Base-by-base conservation (phyloP, 1,140 invertebrate species). In the Drosophila lini region DNA sequence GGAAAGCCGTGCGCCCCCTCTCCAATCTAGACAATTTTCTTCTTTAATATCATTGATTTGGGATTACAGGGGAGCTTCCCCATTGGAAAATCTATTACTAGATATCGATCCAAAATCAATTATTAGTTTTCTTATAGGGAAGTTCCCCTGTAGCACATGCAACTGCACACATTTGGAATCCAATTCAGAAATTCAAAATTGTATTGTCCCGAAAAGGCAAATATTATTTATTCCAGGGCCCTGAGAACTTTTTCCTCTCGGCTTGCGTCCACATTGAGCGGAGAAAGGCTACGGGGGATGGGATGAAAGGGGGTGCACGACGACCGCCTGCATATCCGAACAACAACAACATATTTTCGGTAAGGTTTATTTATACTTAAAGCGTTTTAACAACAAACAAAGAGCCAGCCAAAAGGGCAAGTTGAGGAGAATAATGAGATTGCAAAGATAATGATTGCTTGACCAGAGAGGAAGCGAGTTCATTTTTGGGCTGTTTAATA, bases 341-440 rank as follows among this genome's bases (percentile, higher is more conserved):
- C 32, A 53, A 36, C 57, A 56, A 55, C 40, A 63, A 85, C 55
- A 74, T 41, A 70, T 78, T 74, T 86, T 62, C 52, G 65, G 71
- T 52, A 50, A 48, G 81, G 79, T 83, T 86, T 86, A 65, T 86
- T 86, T 86, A 83, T 69, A 83, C 83, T 80, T 80, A 74, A 78
- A 64, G 68, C 80, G 77, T 75, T 78, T 69, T 74, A 74, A 78
- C 80, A 86, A 86, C 81, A 86, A 86, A 86, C 80, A 77, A 63
- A 40, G 41, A 34, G 32, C 28, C 59, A 61, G 11, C 15, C 38
- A 8, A 63, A 42, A 86, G 83, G 76, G 83, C 83, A 88, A 77
- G 65, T 70, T 80, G 67, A 44, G 76, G 60, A 47, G 60, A 45
- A 74, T 82, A 77, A 68, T 78, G 62, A 63, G 69, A 71, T 68